Evolutionary conservation across 2,113 vertebrate species (phyloP).

Genomic region (Gymnogyps californianus): DNA sequence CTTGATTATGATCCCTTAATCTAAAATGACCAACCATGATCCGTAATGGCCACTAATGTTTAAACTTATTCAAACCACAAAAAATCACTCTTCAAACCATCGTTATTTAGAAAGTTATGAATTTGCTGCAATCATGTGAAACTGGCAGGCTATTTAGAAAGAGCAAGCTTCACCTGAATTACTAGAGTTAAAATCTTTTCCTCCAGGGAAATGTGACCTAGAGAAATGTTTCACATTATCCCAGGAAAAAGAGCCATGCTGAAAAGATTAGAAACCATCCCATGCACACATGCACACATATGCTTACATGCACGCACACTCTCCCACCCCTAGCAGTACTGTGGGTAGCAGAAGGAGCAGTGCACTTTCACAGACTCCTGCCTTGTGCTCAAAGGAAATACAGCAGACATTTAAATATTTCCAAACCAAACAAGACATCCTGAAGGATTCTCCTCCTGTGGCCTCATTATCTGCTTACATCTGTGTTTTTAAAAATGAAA

Average conservation of each 20-base stretch:
- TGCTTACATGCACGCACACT: not conserved
- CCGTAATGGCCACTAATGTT: not conserved
- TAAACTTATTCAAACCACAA: constrained; percentile 4
- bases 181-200: not conserved
- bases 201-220: not conserved
- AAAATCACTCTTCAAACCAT: not conserved
- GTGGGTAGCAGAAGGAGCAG: constrained; percentile 23
- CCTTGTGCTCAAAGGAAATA: constrained; percentile 69
- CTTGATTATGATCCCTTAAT: not conserved
- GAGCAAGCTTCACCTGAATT: not conserved
- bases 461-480: constrained; percentile 63
- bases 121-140: not conserved
- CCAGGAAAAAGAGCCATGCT: not conserved
- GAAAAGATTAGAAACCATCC: constrained; percentile 22
- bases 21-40: not conserved
- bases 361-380: constrained; percentile 44
- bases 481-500: constrained; percentile 62
- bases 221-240: not conserved
- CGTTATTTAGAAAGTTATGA: not conserved
- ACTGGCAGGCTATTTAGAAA: not conserved
- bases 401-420: constrained; percentile 76
- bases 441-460: constrained; percentile 69
- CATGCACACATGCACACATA: not conserved
- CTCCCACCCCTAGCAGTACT: not conserved
- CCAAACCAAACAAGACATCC: constrained; percentile 78